These are phyloP conservation scores for Epizoanthus rinbou DNA, from an alignment of 92 coral and sea anemone genomes.

Conservation along the genomic window DNA sequence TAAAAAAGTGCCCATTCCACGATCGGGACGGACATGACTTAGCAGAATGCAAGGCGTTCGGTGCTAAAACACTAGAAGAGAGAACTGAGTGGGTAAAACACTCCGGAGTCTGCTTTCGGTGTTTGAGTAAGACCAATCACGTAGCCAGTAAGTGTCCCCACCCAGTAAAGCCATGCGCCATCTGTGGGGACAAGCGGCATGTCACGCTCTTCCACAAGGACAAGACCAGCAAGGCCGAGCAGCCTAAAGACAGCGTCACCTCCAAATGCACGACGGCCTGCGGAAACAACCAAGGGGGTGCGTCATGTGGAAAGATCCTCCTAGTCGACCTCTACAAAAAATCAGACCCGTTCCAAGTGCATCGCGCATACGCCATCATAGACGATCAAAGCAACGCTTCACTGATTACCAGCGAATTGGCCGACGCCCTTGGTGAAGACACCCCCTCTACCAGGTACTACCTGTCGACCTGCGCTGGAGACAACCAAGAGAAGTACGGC, in stretches of 20 bases:
- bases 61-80: constrained; percentile 57
- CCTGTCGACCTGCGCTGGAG: constrained; percentile 50
- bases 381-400: constrained; percentile 37
- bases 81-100: constrained; percentile 55
- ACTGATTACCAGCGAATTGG: constrained; percentile 40
- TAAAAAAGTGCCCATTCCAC: constrained; percentile 56
- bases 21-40: constrained; percentile 50
- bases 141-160: constrained; percentile 52
- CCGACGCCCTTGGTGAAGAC: constrained; percentile 49
- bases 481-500: constrained; percentile 46
- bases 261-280: constrained; percentile 29
- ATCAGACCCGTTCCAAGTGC: not conserved
- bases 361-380: constrained; percentile 2
- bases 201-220: constrained; percentile 61
- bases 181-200: constrained; percentile 60
- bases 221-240: constrained; percentile 31
- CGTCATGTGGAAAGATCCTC: constrained; percentile 18
- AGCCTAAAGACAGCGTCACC: not conserved
- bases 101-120: constrained; percentile 67
- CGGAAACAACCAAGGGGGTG: not conserved
- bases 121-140: constrained; percentile 44
- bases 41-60: constrained; percentile 53
- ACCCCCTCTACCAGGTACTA: constrained; percentile 46
- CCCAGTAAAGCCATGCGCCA: constrained; percentile 45
- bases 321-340: constrained; percentile 20